Percentiles rank a stretch among this genome's conserved stretches.
phyloP scores from a whole-genome alignment of 1,140 invertebrate species.

The Papilio polytes region DNA sequence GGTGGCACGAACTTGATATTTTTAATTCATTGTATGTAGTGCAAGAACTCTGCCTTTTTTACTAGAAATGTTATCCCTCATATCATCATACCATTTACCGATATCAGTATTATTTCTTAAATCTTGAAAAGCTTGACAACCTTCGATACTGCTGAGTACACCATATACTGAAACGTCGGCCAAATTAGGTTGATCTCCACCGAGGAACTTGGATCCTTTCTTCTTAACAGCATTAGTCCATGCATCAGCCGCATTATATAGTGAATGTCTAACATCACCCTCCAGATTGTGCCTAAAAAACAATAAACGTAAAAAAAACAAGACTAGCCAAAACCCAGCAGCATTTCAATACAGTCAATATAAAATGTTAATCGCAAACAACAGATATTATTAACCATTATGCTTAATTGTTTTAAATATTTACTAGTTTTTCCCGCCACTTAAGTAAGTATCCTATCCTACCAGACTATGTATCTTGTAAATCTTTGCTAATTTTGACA shows the following conservation, averaged over 20 bases:
- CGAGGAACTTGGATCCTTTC: constrained; percentile 90
- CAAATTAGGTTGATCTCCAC: constrained; percentile 94
- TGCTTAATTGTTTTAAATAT: too few relatives aligned
- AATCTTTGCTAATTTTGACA: too few relatives aligned
- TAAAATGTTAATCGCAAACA: neutral
- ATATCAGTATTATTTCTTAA: constrained; percentile 76
- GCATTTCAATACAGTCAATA: neutral
- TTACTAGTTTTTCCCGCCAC: too few relatives aligned
- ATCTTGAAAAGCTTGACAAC: constrained; percentile 96
- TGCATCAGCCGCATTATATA: constrained; percentile 94
- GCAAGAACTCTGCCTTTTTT: constrained; percentile 59
- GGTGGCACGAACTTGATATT: neutral
- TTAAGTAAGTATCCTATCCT: too few relatives aligned
- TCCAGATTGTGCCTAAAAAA: constrained; percentile 90
- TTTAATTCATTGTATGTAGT: constrained; percentile 42
- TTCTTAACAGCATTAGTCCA: constrained; percentile 91
- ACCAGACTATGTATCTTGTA: too few relatives aligned
- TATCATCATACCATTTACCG: constrained; percentile 70
- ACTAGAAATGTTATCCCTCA: constrained; percentile 59
- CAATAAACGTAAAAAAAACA: neutral
- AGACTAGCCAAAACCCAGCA: neutral
- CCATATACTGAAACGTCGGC: constrained; percentile 98
- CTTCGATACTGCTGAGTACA: constrained; percentile 97
- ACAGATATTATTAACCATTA: neutral
- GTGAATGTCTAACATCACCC: constrained; percentile 94